Percentiles rank a stretch among this genome's conserved stretches.
These are phyloP conservation scores for Metallyticus violacea DNA, from an alignment of 2,888 invertebrate species.

Conservation along the genomic window DNA sequence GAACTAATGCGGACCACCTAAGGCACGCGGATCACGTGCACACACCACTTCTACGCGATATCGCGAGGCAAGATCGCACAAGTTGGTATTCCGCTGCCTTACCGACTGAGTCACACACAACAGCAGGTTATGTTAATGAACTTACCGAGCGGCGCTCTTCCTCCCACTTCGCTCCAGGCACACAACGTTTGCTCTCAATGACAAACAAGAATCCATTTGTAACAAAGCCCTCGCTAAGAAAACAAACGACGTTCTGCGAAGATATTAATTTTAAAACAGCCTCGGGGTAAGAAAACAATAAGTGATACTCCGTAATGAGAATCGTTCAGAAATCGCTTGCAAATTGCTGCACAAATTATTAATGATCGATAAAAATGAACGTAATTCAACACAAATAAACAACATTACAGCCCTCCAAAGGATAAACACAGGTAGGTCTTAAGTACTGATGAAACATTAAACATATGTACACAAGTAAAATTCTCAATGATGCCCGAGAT, in stretches of 20 bases:
- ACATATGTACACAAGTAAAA: no score
- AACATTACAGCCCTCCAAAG: background rate
- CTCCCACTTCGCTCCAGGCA: background rate
- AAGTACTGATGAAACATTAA: no score
- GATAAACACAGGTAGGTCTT: no score
- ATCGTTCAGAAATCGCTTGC: background rate
- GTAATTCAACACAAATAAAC: background rate
- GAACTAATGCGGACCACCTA: no score
- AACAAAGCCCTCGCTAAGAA: background rate
- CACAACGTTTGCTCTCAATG: background rate
- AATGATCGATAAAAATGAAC: background rate
- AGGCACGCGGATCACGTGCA: background rate
- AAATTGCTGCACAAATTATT: background rate
- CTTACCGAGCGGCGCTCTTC: background rate
- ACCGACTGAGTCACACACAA: background rate
- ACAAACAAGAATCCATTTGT: background rate
- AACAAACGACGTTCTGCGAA: background rate
- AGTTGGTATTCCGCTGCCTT: background rate
- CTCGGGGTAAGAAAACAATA: background rate
- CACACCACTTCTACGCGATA: background rate
- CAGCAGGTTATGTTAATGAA: background rate
- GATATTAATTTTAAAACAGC: background rate
- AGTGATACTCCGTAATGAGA: background rate
- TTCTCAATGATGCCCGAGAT: no score
- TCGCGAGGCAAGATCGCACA: background rate